phyloP scores from a whole-genome alignment of 2,113 vertebrate genomes.

The Accipiter virgatus region DNA sequence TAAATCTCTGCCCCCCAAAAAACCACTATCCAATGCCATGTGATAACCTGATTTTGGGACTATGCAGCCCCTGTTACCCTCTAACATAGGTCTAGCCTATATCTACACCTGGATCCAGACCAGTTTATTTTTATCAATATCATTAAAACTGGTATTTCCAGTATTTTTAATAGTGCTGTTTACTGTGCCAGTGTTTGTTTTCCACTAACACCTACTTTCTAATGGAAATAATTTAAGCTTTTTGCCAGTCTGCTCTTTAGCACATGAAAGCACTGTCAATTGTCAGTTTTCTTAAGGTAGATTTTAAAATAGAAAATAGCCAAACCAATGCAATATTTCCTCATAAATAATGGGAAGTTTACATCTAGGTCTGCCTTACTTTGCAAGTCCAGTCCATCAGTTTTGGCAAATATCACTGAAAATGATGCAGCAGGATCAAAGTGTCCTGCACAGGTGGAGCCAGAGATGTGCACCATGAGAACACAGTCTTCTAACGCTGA shows the following conservation, averaged over 20 bases:
- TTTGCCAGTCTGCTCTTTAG: background rate
- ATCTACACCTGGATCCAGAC: background rate
- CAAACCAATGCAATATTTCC: background rate
- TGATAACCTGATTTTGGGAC: background rate
- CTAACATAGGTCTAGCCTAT: background rate
- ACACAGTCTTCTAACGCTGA: background rate
- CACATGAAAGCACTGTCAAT: background rate
- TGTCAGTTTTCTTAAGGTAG: background rate
- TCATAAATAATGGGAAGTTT: background rate
- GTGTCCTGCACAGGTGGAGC: background rate
- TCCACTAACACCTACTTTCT: background rate
- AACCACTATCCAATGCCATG: accelerated
- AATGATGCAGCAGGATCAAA: background rate
- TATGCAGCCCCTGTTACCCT: background rate
- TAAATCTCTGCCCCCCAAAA: background rate
- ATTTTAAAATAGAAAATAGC: background rate
- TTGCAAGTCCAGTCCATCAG: background rate
- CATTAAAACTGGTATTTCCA: background rate
- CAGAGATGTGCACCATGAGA: background rate
- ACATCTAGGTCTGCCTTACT: background rate
- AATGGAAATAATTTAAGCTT: background rate
- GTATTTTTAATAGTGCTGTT: background rate
- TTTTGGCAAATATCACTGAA: background rate
- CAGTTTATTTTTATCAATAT: background rate
- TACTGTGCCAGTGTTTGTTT: background rate